These are phyloP conservation scores for Perodicticus potto DNA, from an alignment of 2,797 vertebrate species.

Conservation along the genomic window DNA sequence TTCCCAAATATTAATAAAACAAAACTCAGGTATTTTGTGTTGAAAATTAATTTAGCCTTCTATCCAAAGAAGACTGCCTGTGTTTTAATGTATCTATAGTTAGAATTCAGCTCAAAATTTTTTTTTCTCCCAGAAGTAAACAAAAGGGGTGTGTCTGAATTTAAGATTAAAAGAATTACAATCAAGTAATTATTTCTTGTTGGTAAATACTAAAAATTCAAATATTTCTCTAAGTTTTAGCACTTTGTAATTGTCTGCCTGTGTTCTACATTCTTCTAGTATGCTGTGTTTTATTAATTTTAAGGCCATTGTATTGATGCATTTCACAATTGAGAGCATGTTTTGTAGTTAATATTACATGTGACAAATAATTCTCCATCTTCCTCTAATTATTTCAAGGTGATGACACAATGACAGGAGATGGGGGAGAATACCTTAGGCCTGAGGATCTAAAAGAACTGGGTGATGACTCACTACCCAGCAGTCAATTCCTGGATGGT, in stretches of 20 bases:
- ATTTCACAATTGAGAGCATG: background rate
- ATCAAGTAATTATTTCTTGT: background rate
- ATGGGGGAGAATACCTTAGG: slow-evolving; percentile 97
- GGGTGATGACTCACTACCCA: slow-evolving; percentile 97
- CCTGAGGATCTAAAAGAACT: slow-evolving; percentile 97
- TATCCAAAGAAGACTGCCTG: background rate
- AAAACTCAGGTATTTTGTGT: background rate
- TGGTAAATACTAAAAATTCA: background rate
- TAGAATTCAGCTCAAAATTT: background rate
- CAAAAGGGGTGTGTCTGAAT: background rate
- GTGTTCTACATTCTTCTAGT: slow-evolving; percentile 51
- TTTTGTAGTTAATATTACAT: accelerated
- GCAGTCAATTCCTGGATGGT: slow-evolving; percentile 97
- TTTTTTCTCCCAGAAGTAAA: background rate
- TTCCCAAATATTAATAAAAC: background rate
- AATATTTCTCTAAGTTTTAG: background rate
- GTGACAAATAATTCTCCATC: slow-evolving; percentile 21
- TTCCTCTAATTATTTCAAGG: slow-evolving; percentile 87
- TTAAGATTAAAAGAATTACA: background rate
- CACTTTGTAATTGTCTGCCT: background rate
- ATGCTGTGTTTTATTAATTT: slow-evolving; percentile 71
- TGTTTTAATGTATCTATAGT: background rate
- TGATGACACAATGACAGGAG: slow-evolving; percentile 98
- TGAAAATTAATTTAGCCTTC: background rate
- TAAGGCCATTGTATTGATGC: background rate